These are phyloP conservation scores for Ariolimax columbianus DNA, from an alignment of 2,888 invertebrate genomes.

Conservation along the genomic window DNA sequence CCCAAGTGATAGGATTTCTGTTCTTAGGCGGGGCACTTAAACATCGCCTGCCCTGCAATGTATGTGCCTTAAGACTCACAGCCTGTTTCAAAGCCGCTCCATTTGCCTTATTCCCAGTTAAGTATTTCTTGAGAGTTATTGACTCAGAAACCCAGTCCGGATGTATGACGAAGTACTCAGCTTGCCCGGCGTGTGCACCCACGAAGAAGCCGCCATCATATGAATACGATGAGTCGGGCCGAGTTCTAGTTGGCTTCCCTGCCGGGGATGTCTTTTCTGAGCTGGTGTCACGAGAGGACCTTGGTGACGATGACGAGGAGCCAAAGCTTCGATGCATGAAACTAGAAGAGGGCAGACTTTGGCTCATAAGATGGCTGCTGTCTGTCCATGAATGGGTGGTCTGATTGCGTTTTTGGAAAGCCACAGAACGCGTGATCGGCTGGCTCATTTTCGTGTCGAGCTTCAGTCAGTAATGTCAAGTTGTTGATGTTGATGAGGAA, in stretches of 20 bases:
- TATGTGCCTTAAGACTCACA: neutral
- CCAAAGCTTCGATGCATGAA: conserved; percentile 56
- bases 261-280: conserved; percentile 56
- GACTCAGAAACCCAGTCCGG: conserved; percentile 78
- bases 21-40: conserved; percentile 73
- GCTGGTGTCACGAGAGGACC: conserved; percentile 57
- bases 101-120: conserved; percentile 43
- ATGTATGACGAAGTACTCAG: conserved; percentile 74
- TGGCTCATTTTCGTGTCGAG: conserved; percentile 43
- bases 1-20: conserved; percentile 76
- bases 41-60: conserved; percentile 67
- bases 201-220: conserved; percentile 73
- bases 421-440: conserved; percentile 56
- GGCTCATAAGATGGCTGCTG: conserved; percentile 57
- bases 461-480: neutral
- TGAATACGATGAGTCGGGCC: conserved; percentile 60
- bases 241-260: conserved; percentile 37
- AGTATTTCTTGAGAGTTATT: conserved; percentile 69
- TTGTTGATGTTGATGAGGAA: neutral
- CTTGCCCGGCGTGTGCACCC: conserved; percentile 60
- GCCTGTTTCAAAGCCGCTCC: neutral
- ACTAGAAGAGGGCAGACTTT: conserved; percentile 55
- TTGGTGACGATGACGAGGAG: conserved; percentile 58
- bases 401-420: conserved; percentile 61
- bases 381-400: conserved; percentile 65